These are phyloP conservation scores for Lithophane ornitopus DNA, from an alignment of 2,888 invertebrate species.

Conservation along the genomic window DNA sequence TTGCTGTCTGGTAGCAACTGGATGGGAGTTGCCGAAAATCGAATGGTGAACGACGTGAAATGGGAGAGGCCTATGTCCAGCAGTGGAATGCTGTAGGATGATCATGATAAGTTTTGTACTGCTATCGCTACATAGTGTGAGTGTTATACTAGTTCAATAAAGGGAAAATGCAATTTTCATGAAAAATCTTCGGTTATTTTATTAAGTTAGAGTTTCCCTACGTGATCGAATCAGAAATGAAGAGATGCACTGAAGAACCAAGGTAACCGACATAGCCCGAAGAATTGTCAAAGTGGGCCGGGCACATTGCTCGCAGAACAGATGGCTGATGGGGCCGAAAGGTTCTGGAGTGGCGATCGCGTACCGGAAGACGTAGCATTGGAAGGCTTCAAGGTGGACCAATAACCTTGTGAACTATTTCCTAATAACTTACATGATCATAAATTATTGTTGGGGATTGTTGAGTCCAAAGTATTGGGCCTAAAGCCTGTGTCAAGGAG, in stretches of 20 bases:
- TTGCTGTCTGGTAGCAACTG: not conserved
- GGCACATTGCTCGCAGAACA: no score
- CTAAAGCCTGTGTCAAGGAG: conserved; percentile 40
- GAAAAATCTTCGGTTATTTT: not conserved
- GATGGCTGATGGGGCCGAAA: no score
- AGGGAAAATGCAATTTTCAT: not conserved
- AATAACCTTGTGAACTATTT: not conserved
- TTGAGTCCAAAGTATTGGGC: not conserved
- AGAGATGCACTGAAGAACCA: no score
- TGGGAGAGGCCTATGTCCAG: no score
- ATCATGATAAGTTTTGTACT: not conserved
- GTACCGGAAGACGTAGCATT: no score
- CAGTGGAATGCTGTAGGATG: not conserved
- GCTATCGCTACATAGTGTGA: not conserved
- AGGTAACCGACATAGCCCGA: no score
- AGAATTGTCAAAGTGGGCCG: no score
- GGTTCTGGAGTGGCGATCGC: no score
- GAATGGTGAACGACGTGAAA: not conserved
- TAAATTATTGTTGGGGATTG: not conserved
- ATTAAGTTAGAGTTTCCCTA: not conserved
- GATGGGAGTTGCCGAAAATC: not conserved
- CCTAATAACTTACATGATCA: not conserved
- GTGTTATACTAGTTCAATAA: no score
- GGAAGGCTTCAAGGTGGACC: no score
- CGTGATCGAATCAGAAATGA: no score